phyloP scores from a whole-genome alignment of 1,140 invertebrate species.

The Drosophila pectinifera region DNA sequence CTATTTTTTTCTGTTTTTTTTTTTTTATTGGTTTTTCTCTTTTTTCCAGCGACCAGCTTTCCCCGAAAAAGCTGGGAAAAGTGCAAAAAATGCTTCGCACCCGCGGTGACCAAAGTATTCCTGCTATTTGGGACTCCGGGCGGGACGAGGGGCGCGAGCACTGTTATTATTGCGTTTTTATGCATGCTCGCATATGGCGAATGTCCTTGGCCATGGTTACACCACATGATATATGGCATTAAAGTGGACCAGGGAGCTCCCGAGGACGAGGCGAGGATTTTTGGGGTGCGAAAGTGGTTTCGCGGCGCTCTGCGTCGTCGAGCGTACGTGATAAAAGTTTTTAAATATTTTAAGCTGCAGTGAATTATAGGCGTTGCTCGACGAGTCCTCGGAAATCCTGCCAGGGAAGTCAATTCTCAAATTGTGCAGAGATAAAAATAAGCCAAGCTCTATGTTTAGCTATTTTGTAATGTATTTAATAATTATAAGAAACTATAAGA shows the following conservation, averaged over 20 bases:
- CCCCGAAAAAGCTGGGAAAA: slow-evolving; percentile 45
- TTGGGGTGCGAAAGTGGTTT: slow-evolving; percentile 58
- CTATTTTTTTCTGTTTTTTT: background rate
- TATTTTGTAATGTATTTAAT: background rate
- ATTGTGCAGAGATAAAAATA: background rate
- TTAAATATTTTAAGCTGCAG: slow-evolving; percentile 76
- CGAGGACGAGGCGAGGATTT: slow-evolving; percentile 23
- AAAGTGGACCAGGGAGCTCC: slow-evolving; percentile 48
- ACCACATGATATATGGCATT: slow-evolving; percentile 76
- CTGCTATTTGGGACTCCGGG: slow-evolving; percentile 30
- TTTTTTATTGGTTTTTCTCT: slow-evolving; percentile 3
- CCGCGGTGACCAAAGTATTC: slow-evolving; percentile 76
- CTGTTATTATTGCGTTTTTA: slow-evolving; percentile 83
- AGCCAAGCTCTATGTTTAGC: background rate
- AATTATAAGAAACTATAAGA: too few species aligned
- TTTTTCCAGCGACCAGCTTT: slow-evolving; percentile 18
- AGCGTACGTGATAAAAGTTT: slow-evolving; percentile 64
- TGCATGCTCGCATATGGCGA: slow-evolving; percentile 80
- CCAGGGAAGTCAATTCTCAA: slow-evolving; percentile 43
- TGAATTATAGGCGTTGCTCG: slow-evolving; percentile 61
- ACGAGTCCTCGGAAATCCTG: slow-evolving; percentile 16
- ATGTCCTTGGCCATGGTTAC: slow-evolving; percentile 80
- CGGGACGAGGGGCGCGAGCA: slow-evolving; percentile 12
- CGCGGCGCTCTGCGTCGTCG: slow-evolving; percentile 23
- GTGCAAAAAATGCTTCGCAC: slow-evolving; percentile 66